A percentile compares a stretch with the other conserved stretches of the same genome.
phyloP scores from a whole-genome alignment of 2,113 vertebrate species.

The Talpa occidentalis region DNA sequence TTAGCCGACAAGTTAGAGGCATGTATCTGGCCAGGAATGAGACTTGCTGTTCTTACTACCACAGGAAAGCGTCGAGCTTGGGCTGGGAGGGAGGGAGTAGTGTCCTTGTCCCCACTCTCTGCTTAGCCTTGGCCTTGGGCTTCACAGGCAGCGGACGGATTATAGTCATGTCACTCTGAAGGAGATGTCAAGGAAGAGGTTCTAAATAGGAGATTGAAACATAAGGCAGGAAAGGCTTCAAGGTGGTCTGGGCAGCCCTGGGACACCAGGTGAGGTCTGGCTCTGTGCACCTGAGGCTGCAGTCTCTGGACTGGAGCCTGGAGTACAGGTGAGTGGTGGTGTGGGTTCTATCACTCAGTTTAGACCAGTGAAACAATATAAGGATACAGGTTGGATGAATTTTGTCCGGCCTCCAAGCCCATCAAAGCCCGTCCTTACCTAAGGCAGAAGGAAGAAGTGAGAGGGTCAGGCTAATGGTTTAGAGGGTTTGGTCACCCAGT shows the following conservation, averaged over 20 bases:
- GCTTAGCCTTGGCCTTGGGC: constrained; percentile 76
- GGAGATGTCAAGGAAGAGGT: constrained; percentile 81
- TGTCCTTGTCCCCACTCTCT: neutral
- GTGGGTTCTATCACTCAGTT: neutral
- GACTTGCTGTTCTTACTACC: constrained; percentile 55
- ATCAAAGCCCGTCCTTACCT: constrained; percentile 94
- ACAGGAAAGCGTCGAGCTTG: constrained; percentile 84
- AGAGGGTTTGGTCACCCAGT: neutral
- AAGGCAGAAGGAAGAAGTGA: constrained; percentile 73
- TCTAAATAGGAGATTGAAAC: neutral
- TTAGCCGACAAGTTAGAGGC: neutral
- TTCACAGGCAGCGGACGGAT: constrained; percentile 80
- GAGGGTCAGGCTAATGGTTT: neutral
- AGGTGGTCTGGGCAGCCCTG: neutral
- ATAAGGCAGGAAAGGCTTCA: neutral
- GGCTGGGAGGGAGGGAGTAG: constrained; percentile 63
- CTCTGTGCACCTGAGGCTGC: neutral
- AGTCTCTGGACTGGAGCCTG: neutral
- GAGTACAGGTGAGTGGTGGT: neutral
- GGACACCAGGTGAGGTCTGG: neutral
- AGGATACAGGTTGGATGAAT: constrained; percentile 98
- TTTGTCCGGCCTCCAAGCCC: constrained; percentile 96
- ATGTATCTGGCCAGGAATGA: neutral
- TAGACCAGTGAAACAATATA: constrained; percentile 61
- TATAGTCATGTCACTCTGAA: constrained; percentile 79